Conservation (phyloP, 1,140 invertebrate genomes). For the Metopolophium dirhodum region DNA sequence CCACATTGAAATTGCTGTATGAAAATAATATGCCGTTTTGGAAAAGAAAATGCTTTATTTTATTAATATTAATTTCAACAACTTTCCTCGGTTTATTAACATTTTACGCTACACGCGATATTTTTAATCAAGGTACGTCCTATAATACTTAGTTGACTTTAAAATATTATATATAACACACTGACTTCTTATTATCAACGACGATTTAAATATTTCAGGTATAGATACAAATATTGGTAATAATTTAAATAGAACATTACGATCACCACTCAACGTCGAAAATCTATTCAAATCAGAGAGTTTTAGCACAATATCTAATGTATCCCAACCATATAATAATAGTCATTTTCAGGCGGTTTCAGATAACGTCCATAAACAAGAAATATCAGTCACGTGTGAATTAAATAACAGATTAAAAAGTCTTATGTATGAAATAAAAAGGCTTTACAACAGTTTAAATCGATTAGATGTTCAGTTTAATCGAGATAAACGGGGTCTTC, state of each 20-base stretch:
- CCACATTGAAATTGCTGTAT: not conserved
- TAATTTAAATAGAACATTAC: not conserved
- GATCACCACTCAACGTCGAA: not conserved
- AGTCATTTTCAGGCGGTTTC: not conserved
- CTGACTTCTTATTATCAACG: not conserved
- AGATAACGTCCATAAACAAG: not conserved
- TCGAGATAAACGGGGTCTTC: not conserved
- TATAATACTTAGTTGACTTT: not conserved
- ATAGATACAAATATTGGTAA: not conserved
- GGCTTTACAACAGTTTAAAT: not conserved
- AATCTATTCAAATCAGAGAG: not conserved
- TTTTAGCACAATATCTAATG: not conserved
- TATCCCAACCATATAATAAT: not conserved
- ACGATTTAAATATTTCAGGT: slow-evolving; percentile 37
- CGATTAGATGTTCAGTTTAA: not conserved
- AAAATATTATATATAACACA: not conserved
- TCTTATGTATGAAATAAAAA: slow-evolving; percentile 29
- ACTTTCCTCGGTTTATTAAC: not conserved
- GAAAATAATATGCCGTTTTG: not conserved
- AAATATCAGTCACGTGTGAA: not conserved
- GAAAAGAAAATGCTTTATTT: slow-evolving; percentile 30
- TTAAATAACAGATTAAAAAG: not conserved
- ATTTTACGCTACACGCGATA: not conserved
- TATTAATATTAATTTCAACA: not conserved
- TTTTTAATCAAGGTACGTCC: slow-evolving; percentile 41